phyloP scores from a whole-genome alignment of 2,113 vertebrate species.

The Calonectris borealis region DNA sequence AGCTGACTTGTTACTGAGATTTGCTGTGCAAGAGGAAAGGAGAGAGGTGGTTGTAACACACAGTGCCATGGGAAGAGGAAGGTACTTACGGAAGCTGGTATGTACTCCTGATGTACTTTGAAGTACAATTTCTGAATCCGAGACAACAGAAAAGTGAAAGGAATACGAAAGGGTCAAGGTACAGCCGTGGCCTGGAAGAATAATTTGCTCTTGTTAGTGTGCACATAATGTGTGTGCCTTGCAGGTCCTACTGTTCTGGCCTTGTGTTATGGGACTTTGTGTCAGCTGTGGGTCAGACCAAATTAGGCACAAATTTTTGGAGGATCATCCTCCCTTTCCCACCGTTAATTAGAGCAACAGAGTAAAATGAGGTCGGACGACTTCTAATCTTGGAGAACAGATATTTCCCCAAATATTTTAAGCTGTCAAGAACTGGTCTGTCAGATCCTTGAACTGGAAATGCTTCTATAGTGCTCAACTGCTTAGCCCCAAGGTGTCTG shows the following conservation, averaged over 20 bases:
- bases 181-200: neutral
- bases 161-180: neutral
- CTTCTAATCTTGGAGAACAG: neutral
- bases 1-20: neutral
- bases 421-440: neutral
- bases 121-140: neutral
- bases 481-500: neutral
- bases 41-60: neutral
- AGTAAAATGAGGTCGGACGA: neutral
- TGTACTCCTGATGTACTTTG: neutral
- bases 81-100: neutral
- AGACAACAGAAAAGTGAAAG: neutral
- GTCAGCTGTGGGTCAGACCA: neutral
- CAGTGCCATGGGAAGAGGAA: neutral
- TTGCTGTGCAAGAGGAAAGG: neutral
- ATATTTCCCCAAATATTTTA: neutral
- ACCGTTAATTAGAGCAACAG: neutral
- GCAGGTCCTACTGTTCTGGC: neutral
- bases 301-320: neutral
- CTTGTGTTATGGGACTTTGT: neutral
- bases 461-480: neutral
- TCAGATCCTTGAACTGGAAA: neutral
- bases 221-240: neutral
- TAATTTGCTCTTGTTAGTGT: neutral
- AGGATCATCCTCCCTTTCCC: neutral